Base-by-base conservation (phyloP, 2,113 vertebrate species). In the Phasianus colchicus region DNA sequence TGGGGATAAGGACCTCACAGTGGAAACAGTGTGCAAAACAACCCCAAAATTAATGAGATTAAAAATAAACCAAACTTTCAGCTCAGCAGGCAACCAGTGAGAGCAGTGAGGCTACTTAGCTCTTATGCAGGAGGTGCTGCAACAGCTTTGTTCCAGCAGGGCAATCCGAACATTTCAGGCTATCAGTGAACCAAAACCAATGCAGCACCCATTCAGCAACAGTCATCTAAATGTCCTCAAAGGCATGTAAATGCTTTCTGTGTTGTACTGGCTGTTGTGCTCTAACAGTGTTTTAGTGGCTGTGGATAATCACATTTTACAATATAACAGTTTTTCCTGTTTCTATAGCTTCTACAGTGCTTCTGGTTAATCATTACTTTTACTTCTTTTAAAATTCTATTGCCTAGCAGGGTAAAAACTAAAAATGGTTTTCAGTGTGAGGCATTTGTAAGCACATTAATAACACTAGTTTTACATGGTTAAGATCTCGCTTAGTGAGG, bases 131-230 rank as follows among this genome's bases (percentile, higher is more conserved):
- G 69, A 76, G 42, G 89, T 11, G 91, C 40, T 11, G 57, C 82
- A 81, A 83, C 72, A 79, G 91, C 70, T 89, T 72, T 14, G 3
- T n/a, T 89, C 81, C 83, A 92, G 81, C 32, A 88, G 63, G 72
- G 70, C 80, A 91, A 89, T 76, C 60, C 40, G 90, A 81, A 91
- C 83, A 75, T 82, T 94, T 89, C 91, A 75, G 86, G 78, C 48
- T 69, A 71, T 70, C 93, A 89, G n/a, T 63, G 94, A 93, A 88
- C 69, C 70, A 82, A 73, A 34, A 88, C 61, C 43, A 75, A 24
- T 2, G 50, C 42, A 69, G 54, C 22, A 48, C 50, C 58, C 48
- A 27, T 24, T 83, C 85, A 80, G 85, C 45, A 83, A 24, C 0
- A 11, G 60, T 17, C 83, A 58, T 1, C 0, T 7, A 64, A 55